phyloP scores from a whole-genome alignment of 2,888 invertebrate species.

The Eumerus sabulonum region DNA sequence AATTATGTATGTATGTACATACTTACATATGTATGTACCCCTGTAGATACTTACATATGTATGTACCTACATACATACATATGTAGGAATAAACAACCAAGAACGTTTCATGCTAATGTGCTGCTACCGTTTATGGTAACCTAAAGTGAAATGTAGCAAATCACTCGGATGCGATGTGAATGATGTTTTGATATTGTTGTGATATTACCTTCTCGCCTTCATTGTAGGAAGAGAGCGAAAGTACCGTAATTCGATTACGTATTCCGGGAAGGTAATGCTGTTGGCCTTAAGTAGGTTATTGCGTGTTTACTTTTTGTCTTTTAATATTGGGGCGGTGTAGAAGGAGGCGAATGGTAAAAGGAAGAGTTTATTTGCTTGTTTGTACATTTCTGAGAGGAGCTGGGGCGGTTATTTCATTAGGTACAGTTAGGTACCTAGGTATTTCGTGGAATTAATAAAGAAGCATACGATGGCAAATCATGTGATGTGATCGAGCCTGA shows the following conservation, averaged over 20 bases:
- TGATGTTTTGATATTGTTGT: conserved; percentile 28
- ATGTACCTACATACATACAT: no score
- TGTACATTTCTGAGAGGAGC: conserved; percentile 26
- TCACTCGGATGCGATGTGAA: conserved; percentile 1
- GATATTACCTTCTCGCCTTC: conserved; percentile 27
- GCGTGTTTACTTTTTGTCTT: conserved; percentile 47
- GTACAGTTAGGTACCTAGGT: conserved; percentile 41
- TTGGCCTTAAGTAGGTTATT: conserved; percentile 58
- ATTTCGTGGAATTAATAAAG: conserved; percentile 38
- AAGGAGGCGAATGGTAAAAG: conserved; percentile 34
- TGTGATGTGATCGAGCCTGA: conserved; percentile 17
- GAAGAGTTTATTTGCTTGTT: conserved; percentile 59
- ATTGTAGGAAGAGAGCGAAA: conserved; percentile 60
- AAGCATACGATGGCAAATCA: conserved; percentile 29
- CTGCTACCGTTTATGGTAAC: conserved; percentile 14
- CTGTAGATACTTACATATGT: no score
- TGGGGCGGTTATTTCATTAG: conserved; percentile 30
- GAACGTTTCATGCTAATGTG: not conserved
- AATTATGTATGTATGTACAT: no score
- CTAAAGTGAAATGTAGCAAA: conserved; percentile 48
- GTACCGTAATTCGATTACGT: conserved; percentile 61
- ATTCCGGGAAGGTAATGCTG: conserved; percentile 39
- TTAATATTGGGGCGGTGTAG: not conserved
- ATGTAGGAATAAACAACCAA: conserved; percentile 30
- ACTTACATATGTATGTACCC: no score